Conservation (phyloP, 2,888 invertebrate species). For the Mystacides longicornis region DNA sequence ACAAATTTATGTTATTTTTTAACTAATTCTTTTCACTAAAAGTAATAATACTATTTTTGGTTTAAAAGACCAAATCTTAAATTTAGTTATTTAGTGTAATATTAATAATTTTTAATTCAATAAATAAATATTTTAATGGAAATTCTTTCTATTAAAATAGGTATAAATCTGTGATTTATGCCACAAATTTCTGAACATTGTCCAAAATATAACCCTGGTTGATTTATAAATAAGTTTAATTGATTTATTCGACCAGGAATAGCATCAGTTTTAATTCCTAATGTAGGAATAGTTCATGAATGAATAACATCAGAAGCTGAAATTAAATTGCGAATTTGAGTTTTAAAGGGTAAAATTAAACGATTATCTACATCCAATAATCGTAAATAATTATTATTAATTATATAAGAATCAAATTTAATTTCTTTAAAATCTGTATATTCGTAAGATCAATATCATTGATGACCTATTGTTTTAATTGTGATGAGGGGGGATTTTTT, state of each 20-base stretch:
- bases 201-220: slow-evolving; percentile 60
- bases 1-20: slow-evolving; percentile 56
- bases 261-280: slow-evolving; percentile 60
- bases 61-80: slow-evolving; percentile 66
- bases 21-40: slow-evolving; percentile 56
- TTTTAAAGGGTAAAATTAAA: slow-evolving; percentile 50
- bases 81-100: slow-evolving; percentile 59
- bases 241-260: slow-evolving; percentile 59
- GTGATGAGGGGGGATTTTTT: slow-evolving; percentile 50
- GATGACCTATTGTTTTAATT: slow-evolving; percentile 56
- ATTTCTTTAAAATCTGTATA: slow-evolving; percentile 53
- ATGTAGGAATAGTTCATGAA: slow-evolving; percentile 55
- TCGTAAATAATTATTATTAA: slow-evolving; percentile 43
- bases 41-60: slow-evolving; percentile 54
- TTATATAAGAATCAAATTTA: slow-evolving; percentile 58
- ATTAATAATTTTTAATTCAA: slow-evolving; percentile 45
- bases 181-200: slow-evolving; percentile 81
- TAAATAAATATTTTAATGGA: slow-evolving; percentile 41
- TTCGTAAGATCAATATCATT: slow-evolving; percentile 63
- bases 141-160: slow-evolving; percentile 45
- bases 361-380: slow-evolving; percentile 60
- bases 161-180: slow-evolving; percentile 73
- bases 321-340: slow-evolving; percentile 56
- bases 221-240: slow-evolving; percentile 53
- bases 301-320: slow-evolving; percentile 59